Conservation (phyloP, 2,797 vertebrate species). For the Psittacula echo region DNA sequence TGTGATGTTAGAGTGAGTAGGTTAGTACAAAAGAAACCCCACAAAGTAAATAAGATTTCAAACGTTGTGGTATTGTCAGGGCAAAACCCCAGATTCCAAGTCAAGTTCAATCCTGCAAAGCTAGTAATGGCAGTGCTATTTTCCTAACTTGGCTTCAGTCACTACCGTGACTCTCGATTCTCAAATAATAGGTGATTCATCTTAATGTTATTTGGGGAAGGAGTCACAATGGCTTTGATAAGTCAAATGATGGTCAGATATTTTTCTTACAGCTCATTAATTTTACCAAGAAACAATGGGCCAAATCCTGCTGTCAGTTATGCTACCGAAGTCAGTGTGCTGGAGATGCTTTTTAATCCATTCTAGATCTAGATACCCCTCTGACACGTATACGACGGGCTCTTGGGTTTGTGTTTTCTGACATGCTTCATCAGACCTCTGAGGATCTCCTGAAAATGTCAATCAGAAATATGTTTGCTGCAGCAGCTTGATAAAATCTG, state of each 20-base stretch:
- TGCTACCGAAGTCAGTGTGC: background rate
- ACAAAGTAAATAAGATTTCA: conserved; percentile 65
- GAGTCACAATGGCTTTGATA: conserved; percentile 65
- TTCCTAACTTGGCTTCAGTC: conserved; percentile 67
- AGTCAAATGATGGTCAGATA: conserved; percentile 74
- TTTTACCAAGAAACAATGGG: conserved; percentile 53
- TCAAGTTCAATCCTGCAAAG: conserved; percentile 75
- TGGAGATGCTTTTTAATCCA: conserved; percentile 12
- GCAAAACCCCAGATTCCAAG: conserved; percentile 68
- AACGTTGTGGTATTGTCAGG: conserved; percentile 56
- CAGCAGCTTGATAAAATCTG: background rate
- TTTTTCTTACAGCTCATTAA: conserved; percentile 64
- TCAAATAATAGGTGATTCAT: conserved; percentile 74
- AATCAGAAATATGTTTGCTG: background rate
- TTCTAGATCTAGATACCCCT: background rate
- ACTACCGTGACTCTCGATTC: conserved; percentile 59
- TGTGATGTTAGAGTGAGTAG: conserved; percentile 31
- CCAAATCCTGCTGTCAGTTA: conserved; percentile 51
- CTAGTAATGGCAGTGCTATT: conserved; percentile 44
- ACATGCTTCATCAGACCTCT: background rate
- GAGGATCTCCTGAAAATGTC: background rate
- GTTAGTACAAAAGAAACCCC: conserved; percentile 66
- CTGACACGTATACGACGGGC: background rate
- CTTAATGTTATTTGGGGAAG: conserved; percentile 67
- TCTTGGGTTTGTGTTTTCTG: background rate